Percentiles rank a stretch among this genome's conserved stretches.
phyloP scores from a whole-genome alignment of 1,140 invertebrate species.

The Caenorhabditis latens region DNA sequence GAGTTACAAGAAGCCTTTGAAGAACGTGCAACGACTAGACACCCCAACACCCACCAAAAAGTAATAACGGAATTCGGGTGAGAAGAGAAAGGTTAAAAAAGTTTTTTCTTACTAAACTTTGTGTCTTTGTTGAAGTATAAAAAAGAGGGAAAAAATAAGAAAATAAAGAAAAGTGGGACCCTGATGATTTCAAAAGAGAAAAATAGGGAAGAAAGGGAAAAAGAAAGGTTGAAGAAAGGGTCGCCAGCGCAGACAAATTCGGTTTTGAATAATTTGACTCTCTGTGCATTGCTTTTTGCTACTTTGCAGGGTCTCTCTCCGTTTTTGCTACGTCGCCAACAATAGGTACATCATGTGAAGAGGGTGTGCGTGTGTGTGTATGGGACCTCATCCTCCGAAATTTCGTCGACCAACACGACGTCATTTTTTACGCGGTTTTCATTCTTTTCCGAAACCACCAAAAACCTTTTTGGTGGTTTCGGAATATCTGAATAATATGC shows the following conservation, averaged over 20 bases:
- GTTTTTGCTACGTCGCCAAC: constrained; percentile 30
- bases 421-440: neutral
- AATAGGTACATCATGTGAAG: constrained; percentile 51
- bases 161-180: constrained; percentile 51
- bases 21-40: neutral
- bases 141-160: constrained; percentile 13
- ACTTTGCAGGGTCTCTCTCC: neutral
- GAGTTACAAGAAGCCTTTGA: neutral
- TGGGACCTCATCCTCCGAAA: neutral
- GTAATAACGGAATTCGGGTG: constrained; percentile 2
- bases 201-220: neutral
- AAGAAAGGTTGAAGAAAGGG: neutral
- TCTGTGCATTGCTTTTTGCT: constrained; percentile 53
- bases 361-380: constrained; percentile 13
- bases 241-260: constrained; percentile 39
- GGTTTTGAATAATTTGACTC: constrained; percentile 49
- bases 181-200: constrained; percentile 28
- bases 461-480: neutral
- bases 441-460: constrained; percentile 16
- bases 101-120: constrained; percentile 1
- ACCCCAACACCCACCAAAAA: neutral
- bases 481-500: neutral
- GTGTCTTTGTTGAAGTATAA: constrained; percentile 21
- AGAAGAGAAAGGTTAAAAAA: neutral
- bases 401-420: constrained; percentile 40